Conservation (phyloP, 2,113 vertebrate species). For the Puffinus mauretanicus region DNA sequence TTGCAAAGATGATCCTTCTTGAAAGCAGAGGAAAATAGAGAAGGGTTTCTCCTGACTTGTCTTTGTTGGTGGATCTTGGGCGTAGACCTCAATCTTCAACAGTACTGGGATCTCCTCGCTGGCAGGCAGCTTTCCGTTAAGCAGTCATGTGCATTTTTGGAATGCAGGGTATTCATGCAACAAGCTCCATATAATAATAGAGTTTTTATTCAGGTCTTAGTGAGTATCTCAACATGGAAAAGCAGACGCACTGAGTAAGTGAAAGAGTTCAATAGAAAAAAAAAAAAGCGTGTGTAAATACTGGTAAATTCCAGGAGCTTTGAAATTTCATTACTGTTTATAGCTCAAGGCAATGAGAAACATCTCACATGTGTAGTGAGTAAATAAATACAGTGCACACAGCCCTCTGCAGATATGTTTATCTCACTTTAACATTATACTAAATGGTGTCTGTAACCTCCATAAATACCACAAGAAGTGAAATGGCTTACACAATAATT, state of each 20-base stretch:
- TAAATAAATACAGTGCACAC: conserved; percentile 10
- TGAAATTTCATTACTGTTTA: conserved; percentile 20
- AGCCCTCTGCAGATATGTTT: conserved; percentile 48
- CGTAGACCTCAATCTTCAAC: neutral
- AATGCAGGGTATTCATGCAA: neutral
- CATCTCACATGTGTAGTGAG: neutral
- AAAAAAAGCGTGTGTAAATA: neutral
- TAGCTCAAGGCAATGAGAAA: conserved; percentile 28
- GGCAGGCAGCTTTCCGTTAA: neutral
- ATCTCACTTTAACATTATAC: conserved; percentile 13
- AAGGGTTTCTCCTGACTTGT: neutral
- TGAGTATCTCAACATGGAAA: neutral
- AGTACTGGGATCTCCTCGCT: neutral
- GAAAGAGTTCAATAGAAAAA: neutral
- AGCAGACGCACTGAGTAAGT: neutral
- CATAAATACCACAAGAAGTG: conserved; percentile 39
- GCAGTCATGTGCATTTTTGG: neutral
- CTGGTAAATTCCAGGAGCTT: conserved; percentile 28
- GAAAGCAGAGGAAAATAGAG: neutral
- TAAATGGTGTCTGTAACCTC: conserved; percentile 8
- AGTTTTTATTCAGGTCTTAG: neutral
- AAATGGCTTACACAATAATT: conserved; percentile 28
- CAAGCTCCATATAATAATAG: neutral
- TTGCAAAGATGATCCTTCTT: neutral
- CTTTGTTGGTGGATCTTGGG: neutral